Base-by-base conservation (phyloP, 2,888 invertebrate genomes). In the Amphipyra berbera region DNA sequence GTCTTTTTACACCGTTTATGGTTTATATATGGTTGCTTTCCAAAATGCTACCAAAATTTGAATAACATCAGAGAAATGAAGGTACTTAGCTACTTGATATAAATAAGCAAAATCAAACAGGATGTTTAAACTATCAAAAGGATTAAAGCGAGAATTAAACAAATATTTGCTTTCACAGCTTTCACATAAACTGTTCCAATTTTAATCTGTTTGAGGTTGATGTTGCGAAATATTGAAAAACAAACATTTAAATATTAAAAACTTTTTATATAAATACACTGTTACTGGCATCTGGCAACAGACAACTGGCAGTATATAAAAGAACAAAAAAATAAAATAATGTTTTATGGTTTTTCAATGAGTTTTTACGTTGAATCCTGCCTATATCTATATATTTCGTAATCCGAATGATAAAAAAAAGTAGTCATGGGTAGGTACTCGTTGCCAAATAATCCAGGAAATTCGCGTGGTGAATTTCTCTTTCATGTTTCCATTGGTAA, bases 401-500 rank as follows among this genome's bases (percentile, higher is more conserved):
- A 45, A 56, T 45, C 37, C 52, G 33, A 41, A 45, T 27, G 68
- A 13, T 41, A 27, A 61, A 53, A 47, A 56, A 64, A 61, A 56
- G 67, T 74, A 72, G 74, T 76, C 74, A 70, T 65, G 62, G 30
- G 30, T 30, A 7, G 77, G 71, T 75, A 82, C 77, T 75, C 79
- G 79, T 73, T 81, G 64, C 70, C 74, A 73, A 86, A 85, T 86
- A 86, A 85, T 85, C 84, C 81, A 68, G 66, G 69, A 82, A 75
- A 81, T 84, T 79, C 76, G 75, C 78, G 75, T 76, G 79, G 72
- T 71, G 81, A 83, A 82, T 83, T 85, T 82, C 85, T 79, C 84
- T 86, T 86, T 87, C 85, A 84, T 87, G 86, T 88, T 85, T 82
- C 74, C 81, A 80, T 83, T 77, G 78, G 78, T 80, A 82, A 84